Base-by-base conservation (phyloP, 1,140 invertebrate genomes). In the Varroa destructor region DNA sequence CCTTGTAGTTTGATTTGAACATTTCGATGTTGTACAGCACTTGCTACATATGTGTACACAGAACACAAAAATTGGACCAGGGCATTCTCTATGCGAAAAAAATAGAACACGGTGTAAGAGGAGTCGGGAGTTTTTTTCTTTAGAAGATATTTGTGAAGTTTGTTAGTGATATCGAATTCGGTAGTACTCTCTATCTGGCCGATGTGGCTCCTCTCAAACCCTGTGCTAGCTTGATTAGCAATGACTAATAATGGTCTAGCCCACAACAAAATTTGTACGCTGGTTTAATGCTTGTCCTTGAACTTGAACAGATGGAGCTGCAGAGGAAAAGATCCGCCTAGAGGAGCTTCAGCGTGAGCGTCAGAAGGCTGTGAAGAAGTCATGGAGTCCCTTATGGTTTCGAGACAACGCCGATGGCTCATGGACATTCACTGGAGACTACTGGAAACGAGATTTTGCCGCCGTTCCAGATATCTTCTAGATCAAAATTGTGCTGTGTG, bases 321-420 rank as follows among this genome's bases (percentile, higher is more conserved):
- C 90, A 5, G 81, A 84, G 40, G 91, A 96, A 80, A 97, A 97
- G 81, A 86, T 86, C 40, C 83, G 92, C 72, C 81, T 97, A 5
- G 93, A 97, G 79, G 92, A 97, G 77, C 94, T 96, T 79, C 94
- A 97, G 80, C 80, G 93, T 72, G 84, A 89, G 64, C 84, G 86
- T 0, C 84, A 88, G 67, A 94, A 93, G 81, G 77, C 82, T 14
- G 82, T 83, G 43, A 88, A 88, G 78, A 78, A 76, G 74, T 88
- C 80, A 80, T 88, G 85, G 84, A 77, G 74, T 51, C 80, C 81
- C 71, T 55, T 75, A 80, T 82, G 61, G 61, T 67, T 67, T 37
- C 40, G 46, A 37, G 61, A 2, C 12, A 37, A 40, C 40, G 40
- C 61, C 14, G 61, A 67, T 2, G 61, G 61, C 46, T 67, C 61